Conservation (phyloP, 2,888 invertebrate species). For the Mesochorus sp. region DNA sequence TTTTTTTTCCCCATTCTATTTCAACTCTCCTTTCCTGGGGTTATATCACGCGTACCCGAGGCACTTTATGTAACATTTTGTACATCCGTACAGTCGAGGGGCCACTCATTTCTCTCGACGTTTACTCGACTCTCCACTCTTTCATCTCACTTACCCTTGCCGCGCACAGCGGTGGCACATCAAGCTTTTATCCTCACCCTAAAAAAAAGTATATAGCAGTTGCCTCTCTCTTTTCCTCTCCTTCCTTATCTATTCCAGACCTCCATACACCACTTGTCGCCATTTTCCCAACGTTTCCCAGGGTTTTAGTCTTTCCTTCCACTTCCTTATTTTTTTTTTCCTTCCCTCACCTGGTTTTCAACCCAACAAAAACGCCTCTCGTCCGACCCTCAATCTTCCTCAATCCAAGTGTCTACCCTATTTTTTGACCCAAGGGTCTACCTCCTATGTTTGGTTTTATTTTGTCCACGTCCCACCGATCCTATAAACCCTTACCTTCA, state of each 20-base stretch:
- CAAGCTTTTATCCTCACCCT: slow-evolving; percentile 57
- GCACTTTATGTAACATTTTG: slow-evolving; percentile 57
- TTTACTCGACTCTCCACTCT: slow-evolving; percentile 64
- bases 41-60: slow-evolving; percentile 1
- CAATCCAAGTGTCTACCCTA: too few species aligned
- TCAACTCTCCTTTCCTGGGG: not conserved
- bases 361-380: too few species aligned
- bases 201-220: not conserved
- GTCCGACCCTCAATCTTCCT: too few species aligned
- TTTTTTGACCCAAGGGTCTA: too few species aligned
- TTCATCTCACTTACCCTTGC: slow-evolving; percentile 54
- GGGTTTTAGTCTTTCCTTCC: not conserved
- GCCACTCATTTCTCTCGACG: slow-evolving; percentile 60
- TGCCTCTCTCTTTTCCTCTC: slow-evolving; percentile 27
- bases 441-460: too few species aligned
- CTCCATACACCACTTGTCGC: not conserved
- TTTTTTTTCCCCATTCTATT: not conserved
- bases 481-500: too few species aligned
- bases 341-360: not conserved
- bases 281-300: not conserved
- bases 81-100: slow-evolving; percentile 55
- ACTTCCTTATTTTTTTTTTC: not conserved
- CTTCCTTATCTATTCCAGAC: not conserved
- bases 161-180: slow-evolving; percentile 30
- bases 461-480: too few species aligned